phyloP scores from a whole-genome alignment of 2,888 invertebrate genomes.

The Trichopria drosophilae region DNA sequence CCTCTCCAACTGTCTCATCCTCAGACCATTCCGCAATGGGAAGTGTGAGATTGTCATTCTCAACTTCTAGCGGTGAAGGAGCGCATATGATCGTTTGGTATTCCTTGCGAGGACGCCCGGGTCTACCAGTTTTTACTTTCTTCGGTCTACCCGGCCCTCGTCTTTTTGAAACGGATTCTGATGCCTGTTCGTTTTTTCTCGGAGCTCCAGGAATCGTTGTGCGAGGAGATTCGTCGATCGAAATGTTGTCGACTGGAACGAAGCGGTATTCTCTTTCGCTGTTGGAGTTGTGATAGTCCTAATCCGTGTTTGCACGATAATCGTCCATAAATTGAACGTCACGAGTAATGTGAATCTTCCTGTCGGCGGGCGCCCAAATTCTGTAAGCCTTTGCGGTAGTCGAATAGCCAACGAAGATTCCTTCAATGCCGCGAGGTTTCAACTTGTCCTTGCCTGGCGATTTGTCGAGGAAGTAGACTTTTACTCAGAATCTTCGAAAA shows the following conservation, averaged over 20 bases:
- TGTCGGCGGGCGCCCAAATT: slow-evolving; percentile 9
- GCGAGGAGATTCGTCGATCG: too few species aligned
- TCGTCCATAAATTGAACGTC: slow-evolving; percentile 19
- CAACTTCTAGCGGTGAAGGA: too few species aligned
- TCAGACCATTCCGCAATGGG: too few species aligned
- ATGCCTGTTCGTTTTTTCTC: too few species aligned
- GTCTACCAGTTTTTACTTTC: not conserved
- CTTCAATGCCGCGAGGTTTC: slow-evolving; percentile 7
- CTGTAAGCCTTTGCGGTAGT: slow-evolving; percentile 16
- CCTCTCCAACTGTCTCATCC: too few species aligned
- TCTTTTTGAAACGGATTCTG: too few species aligned
- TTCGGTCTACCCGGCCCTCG: not conserved
- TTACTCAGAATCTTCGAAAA: slow-evolving; percentile 6
- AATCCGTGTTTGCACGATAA: not conserved
- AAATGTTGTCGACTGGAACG: too few species aligned
- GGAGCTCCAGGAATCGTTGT: too few species aligned
- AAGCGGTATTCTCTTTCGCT: too few species aligned
- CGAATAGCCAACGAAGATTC: slow-evolving; percentile 14
- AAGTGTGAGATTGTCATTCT: too few species aligned
- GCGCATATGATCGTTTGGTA: not conserved
- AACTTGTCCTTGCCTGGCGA: slow-evolving; percentile 5
- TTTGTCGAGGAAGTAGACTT: slow-evolving; percentile 11
- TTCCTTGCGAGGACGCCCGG: slow-evolving; percentile 5
- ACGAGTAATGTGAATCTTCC: slow-evolving; percentile 7
- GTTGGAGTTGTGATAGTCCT: too few species aligned